These are phyloP conservation scores for Sinella curviseta DNA, from an alignment of 1,140 invertebrate genomes.

Conservation along the genomic window DNA sequence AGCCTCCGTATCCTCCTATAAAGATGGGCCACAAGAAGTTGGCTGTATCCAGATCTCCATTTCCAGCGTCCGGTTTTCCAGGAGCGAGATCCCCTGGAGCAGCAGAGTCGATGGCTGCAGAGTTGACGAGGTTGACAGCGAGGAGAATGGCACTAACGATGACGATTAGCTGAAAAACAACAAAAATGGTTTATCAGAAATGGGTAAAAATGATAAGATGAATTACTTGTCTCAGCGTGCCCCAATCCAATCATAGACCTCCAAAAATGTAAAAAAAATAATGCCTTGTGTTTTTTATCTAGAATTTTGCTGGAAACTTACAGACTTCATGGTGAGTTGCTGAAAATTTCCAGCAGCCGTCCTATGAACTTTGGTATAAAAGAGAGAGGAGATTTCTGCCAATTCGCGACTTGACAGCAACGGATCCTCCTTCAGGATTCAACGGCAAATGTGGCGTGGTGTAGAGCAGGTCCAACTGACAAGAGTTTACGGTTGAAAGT, in stretches of 20 bases:
- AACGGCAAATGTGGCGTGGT: neutral
- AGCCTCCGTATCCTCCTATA: neutral
- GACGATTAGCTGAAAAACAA: neutral
- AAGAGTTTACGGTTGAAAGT: neutral
- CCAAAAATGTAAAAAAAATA: neutral
- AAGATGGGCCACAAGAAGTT: neutral
- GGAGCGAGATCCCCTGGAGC: neutral
- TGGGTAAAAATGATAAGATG: neutral
- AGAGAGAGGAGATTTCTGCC: conserved; percentile 8
- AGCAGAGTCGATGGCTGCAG: neutral
- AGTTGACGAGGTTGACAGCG: neutral
- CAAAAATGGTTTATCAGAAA: neutral
- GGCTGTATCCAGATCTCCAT: neutral
- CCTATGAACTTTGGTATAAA: neutral
- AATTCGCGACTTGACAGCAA: conserved; percentile 25
- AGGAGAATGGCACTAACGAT: neutral
- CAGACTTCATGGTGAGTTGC: conserved; percentile 1
- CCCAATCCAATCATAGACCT: neutral
- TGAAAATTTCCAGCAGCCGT: neutral
- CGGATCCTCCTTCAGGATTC: neutral
- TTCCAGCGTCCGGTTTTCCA: neutral
- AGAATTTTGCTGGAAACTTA: neutral
- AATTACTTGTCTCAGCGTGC: neutral
- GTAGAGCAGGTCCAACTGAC: neutral
- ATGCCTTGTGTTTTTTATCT: neutral